Percentiles rank a stretch among this genome's conserved stretches.
phyloP scores from a whole-genome alignment of 2,113 vertebrate genomes.

The Nipponia nippon region DNA sequence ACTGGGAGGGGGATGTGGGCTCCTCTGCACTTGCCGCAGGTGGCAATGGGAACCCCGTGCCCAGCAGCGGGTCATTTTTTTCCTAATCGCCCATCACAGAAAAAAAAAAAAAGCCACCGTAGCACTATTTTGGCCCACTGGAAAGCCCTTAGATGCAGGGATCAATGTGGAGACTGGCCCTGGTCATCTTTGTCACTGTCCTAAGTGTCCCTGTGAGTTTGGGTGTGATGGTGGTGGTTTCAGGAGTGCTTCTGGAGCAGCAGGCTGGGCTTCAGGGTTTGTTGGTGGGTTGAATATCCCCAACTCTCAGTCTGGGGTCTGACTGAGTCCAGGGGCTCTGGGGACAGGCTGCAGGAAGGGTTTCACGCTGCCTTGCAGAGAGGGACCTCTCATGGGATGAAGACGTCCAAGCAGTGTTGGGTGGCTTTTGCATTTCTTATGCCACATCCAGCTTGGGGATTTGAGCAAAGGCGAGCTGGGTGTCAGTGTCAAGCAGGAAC shows the following conservation, averaged over 20 bases:
- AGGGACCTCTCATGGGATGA: background rate
- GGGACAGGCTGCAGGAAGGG: background rate
- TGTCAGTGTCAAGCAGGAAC: background rate
- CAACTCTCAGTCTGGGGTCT: background rate
- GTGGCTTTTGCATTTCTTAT: background rate
- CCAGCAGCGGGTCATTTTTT: background rate
- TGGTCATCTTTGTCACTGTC: background rate
- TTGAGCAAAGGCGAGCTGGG: background rate
- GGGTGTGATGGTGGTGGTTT: background rate
- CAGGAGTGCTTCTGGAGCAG: background rate
- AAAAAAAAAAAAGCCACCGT: fast-evolving
- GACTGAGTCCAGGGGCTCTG: background rate
- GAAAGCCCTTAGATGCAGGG: background rate
- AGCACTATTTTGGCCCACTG: background rate
- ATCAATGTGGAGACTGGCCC: background rate
- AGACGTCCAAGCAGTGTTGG: fast-evolving
- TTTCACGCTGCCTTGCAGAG: background rate
- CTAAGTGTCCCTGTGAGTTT: background rate
- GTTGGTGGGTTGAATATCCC: background rate
- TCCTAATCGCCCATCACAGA: background rate
- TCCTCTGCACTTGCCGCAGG: background rate
- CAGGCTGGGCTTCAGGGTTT: background rate
- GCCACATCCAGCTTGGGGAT: background rate
- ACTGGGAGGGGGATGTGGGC: background rate
- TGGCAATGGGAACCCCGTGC: background rate